phyloP scores from a whole-genome alignment of 2,888 invertebrate species.

The Apamea crenata region DNA sequence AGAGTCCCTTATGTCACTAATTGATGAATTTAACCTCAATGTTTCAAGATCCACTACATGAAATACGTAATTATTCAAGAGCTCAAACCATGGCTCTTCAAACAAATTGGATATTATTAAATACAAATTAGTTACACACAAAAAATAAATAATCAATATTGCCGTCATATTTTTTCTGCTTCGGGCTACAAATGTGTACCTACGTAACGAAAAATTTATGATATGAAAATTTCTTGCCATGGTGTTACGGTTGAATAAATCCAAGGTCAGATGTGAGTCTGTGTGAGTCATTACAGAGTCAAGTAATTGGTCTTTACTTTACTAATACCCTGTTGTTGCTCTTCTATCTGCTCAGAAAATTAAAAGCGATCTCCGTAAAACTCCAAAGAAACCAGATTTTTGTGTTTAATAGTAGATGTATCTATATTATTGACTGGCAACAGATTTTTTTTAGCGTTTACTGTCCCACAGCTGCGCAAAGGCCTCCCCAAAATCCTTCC shows the following conservation, averaged over 20 bases:
- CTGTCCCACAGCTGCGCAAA: not conserved
- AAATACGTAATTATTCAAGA: not conserved
- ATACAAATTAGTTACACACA: not conserved
- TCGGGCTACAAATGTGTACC: not conserved
- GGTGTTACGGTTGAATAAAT: conserved; percentile 22
- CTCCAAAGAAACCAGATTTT: not conserved
- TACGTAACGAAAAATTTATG: not conserved
- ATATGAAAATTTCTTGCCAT: conserved; percentile 18
- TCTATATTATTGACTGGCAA: not conserved
- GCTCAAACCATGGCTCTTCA: not conserved
- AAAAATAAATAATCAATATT: conserved; percentile 4
- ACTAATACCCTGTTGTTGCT: not conserved
- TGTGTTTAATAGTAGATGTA: too few species aligned
- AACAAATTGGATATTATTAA: too few species aligned
- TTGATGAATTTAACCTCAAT: not conserved
- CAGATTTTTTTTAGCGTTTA: not conserved
- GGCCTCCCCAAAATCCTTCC: not conserved
- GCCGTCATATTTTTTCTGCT: not conserved
- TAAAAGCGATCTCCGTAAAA: not conserved
- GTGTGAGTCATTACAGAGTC: not conserved
- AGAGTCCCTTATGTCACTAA: not conserved
- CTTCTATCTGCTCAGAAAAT: not conserved
- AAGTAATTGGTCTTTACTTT: not conserved
- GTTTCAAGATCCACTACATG: not conserved
- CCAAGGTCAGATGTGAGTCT: conserved; percentile 3